A percentile compares a stretch with the other conserved stretches of the same genome.
Evolutionary conservation across 2,888 invertebrate genomes (phyloP).

Genomic region (Euproctis similis): DNA sequence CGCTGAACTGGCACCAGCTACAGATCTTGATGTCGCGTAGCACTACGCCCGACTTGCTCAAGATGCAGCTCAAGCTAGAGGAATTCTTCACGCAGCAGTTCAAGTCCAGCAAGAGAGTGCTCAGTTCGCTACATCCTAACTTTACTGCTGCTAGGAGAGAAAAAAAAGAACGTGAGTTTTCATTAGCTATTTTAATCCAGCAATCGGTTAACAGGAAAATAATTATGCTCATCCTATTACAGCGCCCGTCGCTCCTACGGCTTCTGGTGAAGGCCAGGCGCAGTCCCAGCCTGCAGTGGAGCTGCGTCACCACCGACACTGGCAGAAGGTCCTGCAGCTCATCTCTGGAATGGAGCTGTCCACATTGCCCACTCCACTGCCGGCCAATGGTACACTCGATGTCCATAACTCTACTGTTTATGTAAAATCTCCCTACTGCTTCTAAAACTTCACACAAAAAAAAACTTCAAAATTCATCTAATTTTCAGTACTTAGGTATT

Average conservation of each 20-base stretch:
- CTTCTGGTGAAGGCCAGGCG: constrained; percentile 13
- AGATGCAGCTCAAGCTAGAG: constrained; percentile 97
- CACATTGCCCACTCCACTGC: constrained; percentile 80
- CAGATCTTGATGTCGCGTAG: constrained; percentile 98
- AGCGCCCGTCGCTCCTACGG: constrained; percentile 11
- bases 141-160: constrained; percentile 39
- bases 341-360: constrained; percentile 88
- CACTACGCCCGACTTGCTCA: constrained; percentile 96
- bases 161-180: constrained; percentile 48
- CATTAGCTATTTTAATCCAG: no score
- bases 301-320: constrained; percentile 92
- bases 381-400: constrained; percentile 77
- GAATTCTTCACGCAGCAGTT: constrained; percentile 99
- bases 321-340: constrained; percentile 91
- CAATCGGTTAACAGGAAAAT: no score
- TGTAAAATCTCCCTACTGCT: no score
- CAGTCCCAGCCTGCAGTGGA: constrained; percentile 63
- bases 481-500: no score
- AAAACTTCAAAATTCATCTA: no score
- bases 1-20: constrained; percentile 94
- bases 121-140: constrained; percentile 78
- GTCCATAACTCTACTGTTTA: no score
- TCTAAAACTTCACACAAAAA: no score
- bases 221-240: no score
- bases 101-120: constrained; percentile 94